Percentiles rank a stretch among this genome's conserved stretches.
phyloP scores from a whole-genome alignment of 2,113 vertebrate species.

The Petroica traversi region DNA sequence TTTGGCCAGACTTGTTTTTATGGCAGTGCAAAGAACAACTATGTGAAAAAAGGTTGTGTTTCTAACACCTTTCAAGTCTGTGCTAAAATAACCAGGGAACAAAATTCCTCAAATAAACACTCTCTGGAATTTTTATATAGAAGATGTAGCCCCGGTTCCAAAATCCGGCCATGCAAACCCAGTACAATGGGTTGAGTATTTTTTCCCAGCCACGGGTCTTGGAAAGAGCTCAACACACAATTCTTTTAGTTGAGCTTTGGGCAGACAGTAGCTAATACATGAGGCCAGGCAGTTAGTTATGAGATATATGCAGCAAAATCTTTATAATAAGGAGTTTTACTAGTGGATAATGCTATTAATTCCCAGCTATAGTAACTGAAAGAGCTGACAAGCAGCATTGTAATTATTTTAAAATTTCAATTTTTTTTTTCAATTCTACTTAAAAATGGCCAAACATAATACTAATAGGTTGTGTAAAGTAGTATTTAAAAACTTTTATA shows the following conservation, averaged over 20 bases:
- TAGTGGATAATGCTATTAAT: neutral
- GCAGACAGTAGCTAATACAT: rapidly evolving
- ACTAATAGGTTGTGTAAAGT: neutral
- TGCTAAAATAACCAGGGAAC: neutral
- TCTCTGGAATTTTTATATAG: neutral
- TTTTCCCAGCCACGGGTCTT: neutral
- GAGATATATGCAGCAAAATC: neutral
- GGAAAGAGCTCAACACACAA: neutral
- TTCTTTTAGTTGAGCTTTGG: neutral
- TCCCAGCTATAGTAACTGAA: neutral
- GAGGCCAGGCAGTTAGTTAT: neutral
- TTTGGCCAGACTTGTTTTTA: neutral
- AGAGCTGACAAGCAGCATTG: neutral
- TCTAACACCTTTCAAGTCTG: neutral
- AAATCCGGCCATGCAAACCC: neutral
- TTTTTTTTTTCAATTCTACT: neutral
- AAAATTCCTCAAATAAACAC: neutral
- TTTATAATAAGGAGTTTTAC: neutral
- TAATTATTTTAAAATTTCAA: neutral
- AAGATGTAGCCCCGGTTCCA: neutral
- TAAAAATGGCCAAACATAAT: neutral
- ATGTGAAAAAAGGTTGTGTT: neutral
- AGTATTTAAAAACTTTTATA: neutral
- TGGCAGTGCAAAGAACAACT: neutral
- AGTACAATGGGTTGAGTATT: neutral